Evolutionary conservation across 2,888 invertebrate genomes (phyloP).

Genomic region (Tipula confusa): DNA sequence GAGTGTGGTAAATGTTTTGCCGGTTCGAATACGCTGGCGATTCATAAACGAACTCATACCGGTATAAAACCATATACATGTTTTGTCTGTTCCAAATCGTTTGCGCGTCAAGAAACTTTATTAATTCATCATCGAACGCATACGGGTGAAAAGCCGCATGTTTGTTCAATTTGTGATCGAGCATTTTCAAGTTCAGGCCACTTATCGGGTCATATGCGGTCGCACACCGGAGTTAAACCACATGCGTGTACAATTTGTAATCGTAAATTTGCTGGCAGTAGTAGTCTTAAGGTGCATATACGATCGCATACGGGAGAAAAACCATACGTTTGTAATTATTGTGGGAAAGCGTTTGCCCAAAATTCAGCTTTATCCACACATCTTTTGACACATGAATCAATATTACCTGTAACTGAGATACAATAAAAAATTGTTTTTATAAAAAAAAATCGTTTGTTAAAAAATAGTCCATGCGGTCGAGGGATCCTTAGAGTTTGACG

Average conservation of each 20-base stretch:
- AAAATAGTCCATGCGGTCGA: too few species aligned
- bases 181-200: conserved; percentile 38
- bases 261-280: conserved; percentile 36
- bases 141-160: conserved; percentile 37
- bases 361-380: conserved; percentile 20
- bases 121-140: conserved; percentile 37
- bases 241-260: conserved; percentile 36
- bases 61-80: conserved; percentile 38
- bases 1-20: conserved; percentile 38
- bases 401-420: background rate
- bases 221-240: conserved; percentile 37
- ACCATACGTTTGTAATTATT: conserved; percentile 37
- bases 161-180: conserved; percentile 37
- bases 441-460: background rate
- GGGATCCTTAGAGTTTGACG: too few species aligned
- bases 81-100: conserved; percentile 36
- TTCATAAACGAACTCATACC: conserved; percentile 39
- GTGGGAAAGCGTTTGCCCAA: conserved; percentile 37
- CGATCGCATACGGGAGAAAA: conserved; percentile 38
- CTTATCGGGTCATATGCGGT: conserved; percentile 37
- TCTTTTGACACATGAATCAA: conserved; percentile 27
- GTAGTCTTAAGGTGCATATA: conserved; percentile 39
- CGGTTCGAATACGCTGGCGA: conserved; percentile 37
- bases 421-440: background rate
- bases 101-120: conserved; percentile 37